Evolutionary conservation across 2,113 vertebrate species (phyloP), one percentile per base, ranked within the genome.

Genomic region (Amphiprion ocellaris): DNA sequence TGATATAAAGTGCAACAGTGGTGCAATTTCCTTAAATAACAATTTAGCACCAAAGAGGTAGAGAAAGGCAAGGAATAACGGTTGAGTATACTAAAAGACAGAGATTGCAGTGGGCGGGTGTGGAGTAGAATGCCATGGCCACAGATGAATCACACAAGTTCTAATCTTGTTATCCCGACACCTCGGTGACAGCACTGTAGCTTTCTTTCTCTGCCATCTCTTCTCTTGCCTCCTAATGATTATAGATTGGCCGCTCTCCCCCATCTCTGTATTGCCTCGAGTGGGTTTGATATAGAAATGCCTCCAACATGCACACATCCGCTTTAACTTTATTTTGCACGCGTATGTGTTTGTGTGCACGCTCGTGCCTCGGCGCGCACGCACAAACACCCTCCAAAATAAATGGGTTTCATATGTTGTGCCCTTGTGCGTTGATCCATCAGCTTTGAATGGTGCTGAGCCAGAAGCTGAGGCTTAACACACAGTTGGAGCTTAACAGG

Each of bases 131-230:
- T 68, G 74, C 76, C 73, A 72, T 54, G 73, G 90, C 83, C 44
- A 28, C 79, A 85, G 82, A 93, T 93, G 93, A 93, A 94, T 94
- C 89, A 91, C 80, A 82, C 89, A 73, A 83, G 73, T 92, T 89
- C 88, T 94, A 94, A 95, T 94, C 90, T 90, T 89, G 89, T 95
- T 94, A 94, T 90, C 75, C 85, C 71, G 79, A 88, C 91, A 89
- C 84, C 71, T 86, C 80, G 28, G 85, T 90, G 92, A 93, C 91
- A 92, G 83, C 83, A 61, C 76, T 72, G 77, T 76, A 81, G 89
- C 85, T 77, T 87, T 86, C 87, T 84, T 82, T 84, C 56, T 72
- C 77, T 72, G 46, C 91, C 83, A 84, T 92, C 85, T 87, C 90
- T 64, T 56, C 90, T 74, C 79, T 84, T 73, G 77, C 76, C 82